Evolutionary conservation across 2,888 invertebrate species (phyloP).

Genomic region (Lamproptera curius): DNA sequence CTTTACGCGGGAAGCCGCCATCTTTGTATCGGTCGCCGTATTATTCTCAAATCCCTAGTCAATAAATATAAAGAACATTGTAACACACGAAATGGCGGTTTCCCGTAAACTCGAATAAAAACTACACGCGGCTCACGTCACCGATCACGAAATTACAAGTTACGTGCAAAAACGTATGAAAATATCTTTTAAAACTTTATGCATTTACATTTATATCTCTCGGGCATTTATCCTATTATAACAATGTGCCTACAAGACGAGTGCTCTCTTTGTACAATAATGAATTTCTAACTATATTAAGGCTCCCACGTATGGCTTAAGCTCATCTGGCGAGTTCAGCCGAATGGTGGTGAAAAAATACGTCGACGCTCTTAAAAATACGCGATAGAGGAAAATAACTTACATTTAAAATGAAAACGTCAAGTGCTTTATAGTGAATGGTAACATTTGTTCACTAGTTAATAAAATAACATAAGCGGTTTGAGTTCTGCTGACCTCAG

Average conservation of each 20-base stretch:
- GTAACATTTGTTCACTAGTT: conserved; percentile 75
- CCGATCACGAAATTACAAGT: conserved; percentile 48
- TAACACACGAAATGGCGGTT: conserved; percentile 35
- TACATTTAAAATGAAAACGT: conserved; percentile 55
- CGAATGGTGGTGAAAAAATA: conserved; percentile 27
- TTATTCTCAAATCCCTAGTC: conserved; percentile 20
- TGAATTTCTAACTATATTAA: conserved; percentile 58
- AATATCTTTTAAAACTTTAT: conserved; percentile 71
- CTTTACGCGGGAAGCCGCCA: conserved; percentile 43
- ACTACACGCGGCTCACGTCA: conserved; percentile 49
- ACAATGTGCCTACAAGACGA: conserved; percentile 70
- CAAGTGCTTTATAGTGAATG: conserved; percentile 70
- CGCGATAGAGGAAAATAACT: conserved; percentile 53
- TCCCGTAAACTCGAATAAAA: conserved; percentile 49
- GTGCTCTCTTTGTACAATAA: conserved; percentile 72
- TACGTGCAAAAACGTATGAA: conserved; percentile 78
- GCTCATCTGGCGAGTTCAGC: conserved; percentile 32
- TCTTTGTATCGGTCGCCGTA: conserved; percentile 25
- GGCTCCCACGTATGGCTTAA: conserved; percentile 36
- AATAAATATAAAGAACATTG: conserved; percentile 23
- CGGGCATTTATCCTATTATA: conserved; percentile 64
- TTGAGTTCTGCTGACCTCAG: conserved; percentile 18
- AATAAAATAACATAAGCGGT: conserved; percentile 37
- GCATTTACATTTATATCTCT: conserved; percentile 69
- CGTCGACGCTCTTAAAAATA: conserved; percentile 44